These are phyloP conservation scores for Noctua comes DNA, from an alignment of 2,888 invertebrate genomes.

Conservation along the genomic window DNA sequence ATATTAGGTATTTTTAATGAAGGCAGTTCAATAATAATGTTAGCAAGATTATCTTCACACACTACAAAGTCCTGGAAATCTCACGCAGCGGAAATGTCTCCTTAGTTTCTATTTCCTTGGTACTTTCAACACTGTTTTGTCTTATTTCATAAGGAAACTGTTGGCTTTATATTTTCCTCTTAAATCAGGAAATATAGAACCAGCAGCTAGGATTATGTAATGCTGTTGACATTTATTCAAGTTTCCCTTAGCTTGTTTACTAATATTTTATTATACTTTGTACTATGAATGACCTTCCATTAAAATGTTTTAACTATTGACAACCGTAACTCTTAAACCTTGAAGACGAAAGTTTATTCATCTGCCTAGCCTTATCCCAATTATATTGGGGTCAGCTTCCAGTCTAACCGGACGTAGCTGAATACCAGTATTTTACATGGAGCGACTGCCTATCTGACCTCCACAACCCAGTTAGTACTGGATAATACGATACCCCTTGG, in stretches of 20 bases:
- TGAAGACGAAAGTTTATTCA: not conserved
- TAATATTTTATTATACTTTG: not conserved
- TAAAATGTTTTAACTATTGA: not conserved
- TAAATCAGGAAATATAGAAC: not conserved
- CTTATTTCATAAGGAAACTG: not conserved
- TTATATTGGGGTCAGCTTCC: too few relatives aligned
- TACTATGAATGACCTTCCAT: slow-evolving; percentile 11
- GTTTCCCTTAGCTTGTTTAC: slow-evolving; percentile 18
- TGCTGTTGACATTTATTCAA: slow-evolving; percentile 1
- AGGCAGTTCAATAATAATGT: not conserved
- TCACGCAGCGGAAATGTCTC: not conserved
- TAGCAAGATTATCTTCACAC: not conserved
- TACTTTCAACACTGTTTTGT: not conserved
- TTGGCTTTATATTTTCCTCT: not conserved
- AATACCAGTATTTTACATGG: too few relatives aligned
- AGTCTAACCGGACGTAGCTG: too few relatives aligned
- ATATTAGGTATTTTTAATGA: not conserved
- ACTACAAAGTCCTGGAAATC: too few relatives aligned
- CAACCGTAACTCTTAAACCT: not conserved
- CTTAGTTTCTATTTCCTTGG: not conserved
- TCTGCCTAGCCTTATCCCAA: too few relatives aligned
- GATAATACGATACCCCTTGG: too few relatives aligned
- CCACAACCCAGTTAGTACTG: too few relatives aligned
- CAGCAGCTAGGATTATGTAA: not conserved
- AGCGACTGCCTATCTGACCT: too few relatives aligned